Conservation (phyloP, 1,140 invertebrate genomes). For the Aphelinus certus region DNA sequence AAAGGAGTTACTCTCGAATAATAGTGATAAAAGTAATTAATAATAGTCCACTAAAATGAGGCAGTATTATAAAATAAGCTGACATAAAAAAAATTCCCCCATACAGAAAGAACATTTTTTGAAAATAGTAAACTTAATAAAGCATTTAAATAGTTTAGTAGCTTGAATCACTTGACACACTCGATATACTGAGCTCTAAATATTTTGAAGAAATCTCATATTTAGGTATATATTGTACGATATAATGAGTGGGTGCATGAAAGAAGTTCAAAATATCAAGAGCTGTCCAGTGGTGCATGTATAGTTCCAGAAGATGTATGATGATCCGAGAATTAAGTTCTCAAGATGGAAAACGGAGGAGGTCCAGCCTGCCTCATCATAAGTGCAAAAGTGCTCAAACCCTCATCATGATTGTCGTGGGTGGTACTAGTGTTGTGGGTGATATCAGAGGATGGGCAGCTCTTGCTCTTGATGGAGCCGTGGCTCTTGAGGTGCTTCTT, state of each 20-base stretch:
- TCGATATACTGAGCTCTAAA: not conserved
- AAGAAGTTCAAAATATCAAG: no score
- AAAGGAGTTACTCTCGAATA: no score
- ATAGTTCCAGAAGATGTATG: not conserved
- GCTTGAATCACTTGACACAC: not conserved
- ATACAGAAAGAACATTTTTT: not conserved
- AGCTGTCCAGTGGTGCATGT: not conserved
- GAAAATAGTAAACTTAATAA: slow-evolving; percentile 12
- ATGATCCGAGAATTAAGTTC: slow-evolving; percentile 49
- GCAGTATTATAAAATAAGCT: no score
- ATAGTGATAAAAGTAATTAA: no score
- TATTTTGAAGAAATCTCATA: not conserved
- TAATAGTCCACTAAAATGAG: no score
- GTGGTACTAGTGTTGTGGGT: slow-evolving; percentile 37
- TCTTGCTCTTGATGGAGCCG: slow-evolving; percentile 50
- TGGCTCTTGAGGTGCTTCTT: slow-evolving; percentile 71
- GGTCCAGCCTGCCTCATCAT: slow-evolving; percentile 61
- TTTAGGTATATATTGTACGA: no score
- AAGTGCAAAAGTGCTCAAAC: slow-evolving; percentile 56
- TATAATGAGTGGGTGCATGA: no score
- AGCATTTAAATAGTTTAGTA: not conserved
- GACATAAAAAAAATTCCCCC: no score
- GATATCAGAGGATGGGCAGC: slow-evolving; percentile 22
- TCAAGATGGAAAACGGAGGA: slow-evolving; percentile 59
- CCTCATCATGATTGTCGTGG: slow-evolving; percentile 50